Percentiles rank a stretch among this genome's conserved stretches.
These are phyloP conservation scores for Sorex araneus DNA, from an alignment of 2,113 vertebrate genomes.

Conservation along the genomic window DNA sequence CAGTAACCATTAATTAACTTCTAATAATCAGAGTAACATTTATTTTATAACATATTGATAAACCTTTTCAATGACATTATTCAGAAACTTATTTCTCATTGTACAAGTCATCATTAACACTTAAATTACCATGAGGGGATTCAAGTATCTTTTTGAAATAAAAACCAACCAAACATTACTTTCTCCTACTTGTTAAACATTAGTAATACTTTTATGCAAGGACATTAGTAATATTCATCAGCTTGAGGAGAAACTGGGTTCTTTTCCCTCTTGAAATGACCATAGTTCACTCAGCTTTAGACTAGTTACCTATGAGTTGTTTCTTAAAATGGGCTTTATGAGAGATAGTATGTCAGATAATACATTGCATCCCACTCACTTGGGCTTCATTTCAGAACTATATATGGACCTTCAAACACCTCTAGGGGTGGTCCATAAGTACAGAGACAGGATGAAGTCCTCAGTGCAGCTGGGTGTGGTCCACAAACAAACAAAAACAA, in stretches of 20 bases:
- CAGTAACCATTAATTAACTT: slow-evolving; percentile 21
- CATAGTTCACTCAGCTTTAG: slow-evolving; percentile 23
- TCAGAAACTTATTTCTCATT: slow-evolving; percentile 54
- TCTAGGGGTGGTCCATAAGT: no score
- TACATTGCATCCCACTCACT: no score
- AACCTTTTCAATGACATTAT: slow-evolving; percentile 29
- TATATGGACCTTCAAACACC: no score
- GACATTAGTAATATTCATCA: slow-evolving; percentile 51
- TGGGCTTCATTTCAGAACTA: no score
- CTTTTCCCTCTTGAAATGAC: not conserved
- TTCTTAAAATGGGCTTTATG: slow-evolving; percentile 8
- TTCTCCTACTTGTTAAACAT: slow-evolving; percentile 64
- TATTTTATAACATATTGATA: slow-evolving; percentile 33
- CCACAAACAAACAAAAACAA: no score
- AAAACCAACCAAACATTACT: slow-evolving; percentile 56
- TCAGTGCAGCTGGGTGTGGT: no score
- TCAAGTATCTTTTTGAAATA: slow-evolving; percentile 52
- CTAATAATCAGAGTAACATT: slow-evolving; percentile 44
- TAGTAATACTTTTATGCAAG: slow-evolving; percentile 22
- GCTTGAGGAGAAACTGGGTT: not conserved
- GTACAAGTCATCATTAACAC: slow-evolving; percentile 29
- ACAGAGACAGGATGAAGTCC: no score
- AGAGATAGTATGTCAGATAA: no score
- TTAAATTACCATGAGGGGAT: slow-evolving; percentile 28
- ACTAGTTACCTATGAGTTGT: slow-evolving; percentile 17